These are phyloP conservation scores for Pocillopora grandis DNA, from an alignment of 92 coral and sea anemone species.

Conservation along the genomic window DNA sequence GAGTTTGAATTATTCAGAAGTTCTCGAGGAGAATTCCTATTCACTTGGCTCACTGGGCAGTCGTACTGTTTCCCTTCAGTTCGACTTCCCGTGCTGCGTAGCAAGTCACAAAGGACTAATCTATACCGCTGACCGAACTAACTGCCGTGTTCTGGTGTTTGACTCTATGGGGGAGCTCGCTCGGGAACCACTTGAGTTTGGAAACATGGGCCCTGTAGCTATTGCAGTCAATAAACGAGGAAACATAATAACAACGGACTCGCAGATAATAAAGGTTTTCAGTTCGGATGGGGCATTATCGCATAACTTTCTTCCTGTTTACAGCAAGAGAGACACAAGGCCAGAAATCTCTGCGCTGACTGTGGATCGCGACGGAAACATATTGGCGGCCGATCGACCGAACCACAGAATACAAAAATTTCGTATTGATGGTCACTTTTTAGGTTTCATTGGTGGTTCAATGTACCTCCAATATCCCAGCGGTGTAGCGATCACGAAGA, in stretches of 20 bases:
- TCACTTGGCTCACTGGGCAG: slow-evolving; percentile 80
- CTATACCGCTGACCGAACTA: slow-evolving; percentile 76
- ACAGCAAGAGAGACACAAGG: slow-evolving; percentile 69
- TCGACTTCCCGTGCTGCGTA: slow-evolving; percentile 76
- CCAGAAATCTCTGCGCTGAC: slow-evolving; percentile 87
- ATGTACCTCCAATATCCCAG: slow-evolving; percentile 83
- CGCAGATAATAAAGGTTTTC: slow-evolving; percentile 84
- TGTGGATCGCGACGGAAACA: slow-evolving; percentile 70
- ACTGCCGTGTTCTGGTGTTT: slow-evolving; percentile 73
- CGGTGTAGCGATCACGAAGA: slow-evolving; percentile 79
- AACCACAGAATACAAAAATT: slow-evolving; percentile 91
- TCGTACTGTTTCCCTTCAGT: slow-evolving; percentile 72
- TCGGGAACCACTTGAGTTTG: slow-evolving; percentile 78
- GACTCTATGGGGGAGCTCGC: slow-evolving; percentile 61
- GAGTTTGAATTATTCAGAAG: slow-evolving; percentile 66
- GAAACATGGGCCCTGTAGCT: slow-evolving; percentile 71
- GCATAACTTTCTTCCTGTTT: slow-evolving; percentile 84
- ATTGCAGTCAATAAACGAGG: slow-evolving; percentile 77
- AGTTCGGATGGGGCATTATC: slow-evolving; percentile 82
- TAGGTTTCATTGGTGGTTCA: slow-evolving; percentile 87
- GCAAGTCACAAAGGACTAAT: slow-evolving; percentile 63
- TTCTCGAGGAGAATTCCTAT: slow-evolving; percentile 66
- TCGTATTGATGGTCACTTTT: slow-evolving; percentile 85
- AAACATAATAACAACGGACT: slow-evolving; percentile 77
- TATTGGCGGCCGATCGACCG: slow-evolving; percentile 75